These are phyloP conservation scores for Lophius americanus DNA, from an alignment of 2,797 vertebrate genomes.

Conservation along the genomic window DNA sequence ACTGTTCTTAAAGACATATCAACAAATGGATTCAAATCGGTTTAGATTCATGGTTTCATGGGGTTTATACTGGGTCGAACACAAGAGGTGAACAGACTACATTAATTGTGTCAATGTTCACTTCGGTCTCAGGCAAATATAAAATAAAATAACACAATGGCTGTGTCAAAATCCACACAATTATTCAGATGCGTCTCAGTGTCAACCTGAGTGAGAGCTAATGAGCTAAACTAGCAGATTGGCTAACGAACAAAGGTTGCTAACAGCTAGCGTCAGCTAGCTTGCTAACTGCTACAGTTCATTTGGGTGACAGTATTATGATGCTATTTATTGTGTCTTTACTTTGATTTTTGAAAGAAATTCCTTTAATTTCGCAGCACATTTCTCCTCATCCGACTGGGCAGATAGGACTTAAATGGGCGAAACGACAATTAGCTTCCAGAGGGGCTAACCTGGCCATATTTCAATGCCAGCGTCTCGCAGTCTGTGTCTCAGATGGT, in stretches of 20 bases:
- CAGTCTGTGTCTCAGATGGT: conserved; percentile 79
- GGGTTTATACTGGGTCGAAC: neutral
- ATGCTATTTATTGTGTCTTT: too few relatives aligned
- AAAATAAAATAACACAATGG: rapidly evolving
- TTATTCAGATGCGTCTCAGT: neutral
- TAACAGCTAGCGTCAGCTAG: conserved; percentile 54
- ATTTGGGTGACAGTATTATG: neutral
- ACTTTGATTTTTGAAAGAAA: rapidly evolving
- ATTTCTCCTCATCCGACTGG: neutral
- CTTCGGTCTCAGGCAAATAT: neutral
- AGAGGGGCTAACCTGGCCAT: conserved; percentile 80
- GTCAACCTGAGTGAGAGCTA: conserved; percentile 19
- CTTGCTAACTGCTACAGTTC: conserved; percentile 19
- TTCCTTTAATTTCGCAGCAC: neutral
- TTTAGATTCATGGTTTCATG: too few relatives aligned
- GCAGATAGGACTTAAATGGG: neutral
- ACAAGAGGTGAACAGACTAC: neutral
- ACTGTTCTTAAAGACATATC: rapidly evolving
- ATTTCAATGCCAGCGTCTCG: conserved; percentile 81
- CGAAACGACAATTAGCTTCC: conserved; percentile 40
- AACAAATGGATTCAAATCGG: neutral
- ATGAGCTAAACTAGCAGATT: conserved; percentile 33
- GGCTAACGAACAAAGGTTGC: conserved; percentile 82
- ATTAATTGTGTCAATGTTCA: neutral
- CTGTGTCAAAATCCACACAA: neutral